Percentiles rank a stretch among this genome's conserved stretches.
Conservation (phyloP, 2,797 vertebrate genomes). For the Mormyrus hasselquistii region DNA sequence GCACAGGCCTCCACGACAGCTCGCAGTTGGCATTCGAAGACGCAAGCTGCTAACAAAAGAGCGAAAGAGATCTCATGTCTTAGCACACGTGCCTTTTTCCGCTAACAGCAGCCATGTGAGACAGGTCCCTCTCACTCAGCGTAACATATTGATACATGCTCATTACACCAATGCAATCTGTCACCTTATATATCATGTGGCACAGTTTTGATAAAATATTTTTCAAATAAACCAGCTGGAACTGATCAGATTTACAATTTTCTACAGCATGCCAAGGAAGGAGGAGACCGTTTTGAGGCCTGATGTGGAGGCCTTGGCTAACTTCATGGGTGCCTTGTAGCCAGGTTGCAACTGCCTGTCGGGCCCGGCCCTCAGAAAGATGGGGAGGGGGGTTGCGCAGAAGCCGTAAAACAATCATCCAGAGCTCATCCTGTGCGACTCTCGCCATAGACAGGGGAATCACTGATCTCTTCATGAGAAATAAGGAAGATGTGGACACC, state of each 20-base stretch:
- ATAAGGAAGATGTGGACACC: background rate
- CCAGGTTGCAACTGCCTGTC: background rate
- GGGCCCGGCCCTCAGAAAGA: background rate
- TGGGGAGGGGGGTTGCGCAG: background rate
- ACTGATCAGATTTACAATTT: background rate
- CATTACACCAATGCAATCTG: background rate
- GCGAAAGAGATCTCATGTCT: background rate
- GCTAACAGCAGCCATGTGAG: background rate
- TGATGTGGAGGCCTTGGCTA: background rate
- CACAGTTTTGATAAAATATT: conserved; percentile 1
- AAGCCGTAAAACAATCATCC: background rate
- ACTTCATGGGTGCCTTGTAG: background rate
- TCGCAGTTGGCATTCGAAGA: background rate
- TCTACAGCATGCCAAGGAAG: background rate
- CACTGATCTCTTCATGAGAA: background rate
- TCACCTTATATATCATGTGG: background rate
- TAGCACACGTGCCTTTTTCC: background rate
- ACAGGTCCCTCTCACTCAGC: background rate
- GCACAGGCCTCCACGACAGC: background rate
- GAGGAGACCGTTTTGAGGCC: background rate
- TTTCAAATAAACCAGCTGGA: background rate
- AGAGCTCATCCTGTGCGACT: background rate
- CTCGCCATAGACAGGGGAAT: background rate
- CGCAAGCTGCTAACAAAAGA: background rate
- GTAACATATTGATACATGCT: conserved; percentile 8